Conservation (phyloP, 2,113 vertebrate genomes). For the Gorsachius goisagi region DNA sequence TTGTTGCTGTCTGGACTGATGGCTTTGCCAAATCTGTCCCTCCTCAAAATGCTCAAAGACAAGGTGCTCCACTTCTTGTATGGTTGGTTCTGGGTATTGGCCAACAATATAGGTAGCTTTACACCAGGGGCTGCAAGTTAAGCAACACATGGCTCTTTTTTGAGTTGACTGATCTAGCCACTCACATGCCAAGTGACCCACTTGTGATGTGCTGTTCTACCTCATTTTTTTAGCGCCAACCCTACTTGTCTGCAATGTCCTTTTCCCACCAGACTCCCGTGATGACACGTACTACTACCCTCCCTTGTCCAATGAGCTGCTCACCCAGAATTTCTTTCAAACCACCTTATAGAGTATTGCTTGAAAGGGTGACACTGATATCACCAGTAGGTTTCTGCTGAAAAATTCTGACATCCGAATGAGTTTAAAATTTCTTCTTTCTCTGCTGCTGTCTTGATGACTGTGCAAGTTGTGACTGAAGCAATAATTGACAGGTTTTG, state of each 20-base stretch:
- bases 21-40: not conserved
- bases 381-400: not conserved
- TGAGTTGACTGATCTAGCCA: not conserved
- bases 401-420: not conserved
- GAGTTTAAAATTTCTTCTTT: not conserved
- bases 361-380: not conserved
- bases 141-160: accelerated
- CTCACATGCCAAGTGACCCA: not conserved
- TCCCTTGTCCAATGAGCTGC: not conserved
- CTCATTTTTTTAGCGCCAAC: not conserved
- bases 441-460: not conserved
- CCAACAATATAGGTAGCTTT: not conserved
- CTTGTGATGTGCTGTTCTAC: not conserved
- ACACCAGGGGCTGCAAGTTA: not conserved
- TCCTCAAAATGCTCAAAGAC: not conserved
- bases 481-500: conserved; percentile 2
- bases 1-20: not conserved
- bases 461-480: conserved; percentile 14
- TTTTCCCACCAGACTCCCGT: not conserved
- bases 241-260: not conserved
- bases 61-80: not conserved
- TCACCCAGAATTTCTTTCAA: not conserved
- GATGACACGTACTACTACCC: not conserved
- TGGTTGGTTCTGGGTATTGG: not conserved
- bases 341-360: not conserved